Evolutionary conservation across 2,797 vertebrate species (phyloP).

Genomic region (Crenichthys baileyi): DNA sequence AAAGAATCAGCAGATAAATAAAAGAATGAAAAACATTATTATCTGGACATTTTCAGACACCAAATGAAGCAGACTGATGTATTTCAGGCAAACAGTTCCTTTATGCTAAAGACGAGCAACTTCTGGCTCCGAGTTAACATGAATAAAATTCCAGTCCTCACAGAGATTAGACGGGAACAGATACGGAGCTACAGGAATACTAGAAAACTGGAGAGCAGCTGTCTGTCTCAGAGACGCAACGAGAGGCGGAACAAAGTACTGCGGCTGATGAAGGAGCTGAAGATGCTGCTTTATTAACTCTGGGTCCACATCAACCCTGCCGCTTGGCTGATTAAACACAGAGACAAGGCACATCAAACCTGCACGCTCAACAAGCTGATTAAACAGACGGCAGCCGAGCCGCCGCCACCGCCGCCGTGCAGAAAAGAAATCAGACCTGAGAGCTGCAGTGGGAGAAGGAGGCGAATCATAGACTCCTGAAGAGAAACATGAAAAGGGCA

Average conservation of each 20-base stretch:
- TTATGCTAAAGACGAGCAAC: not conserved
- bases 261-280: slow-evolving; percentile 77
- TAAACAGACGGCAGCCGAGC: slow-evolving; percentile 70
- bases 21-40: not conserved
- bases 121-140: not conserved
- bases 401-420: slow-evolving; percentile 56
- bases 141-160: slow-evolving; percentile 9
- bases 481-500: slow-evolving; percentile 70
- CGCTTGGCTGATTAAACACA: slow-evolving; percentile 78
- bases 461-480: slow-evolving; percentile 65
- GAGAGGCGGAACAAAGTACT: slow-evolving; percentile 73
- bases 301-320: slow-evolving; percentile 84
- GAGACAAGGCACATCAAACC: slow-evolving; percentile 85
- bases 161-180: slow-evolving; percentile 22
- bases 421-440: slow-evolving; percentile 56
- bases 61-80: slow-evolving; percentile 3
- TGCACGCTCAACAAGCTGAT: slow-evolving; percentile 77
- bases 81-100: slow-evolving; percentile 7
- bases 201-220: slow-evolving; percentile 34
- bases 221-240: slow-evolving; percentile 51
- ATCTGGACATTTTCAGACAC: not conserved
- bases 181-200: slow-evolving; percentile 20
- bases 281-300: slow-evolving; percentile 84
- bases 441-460: slow-evolving; percentile 35
- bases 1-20: not conserved